Evolutionary conservation across 2,888 invertebrate species (phyloP), one percentile per base, ranked within the genome.

Genomic region (Lasius platythorax): DNA sequence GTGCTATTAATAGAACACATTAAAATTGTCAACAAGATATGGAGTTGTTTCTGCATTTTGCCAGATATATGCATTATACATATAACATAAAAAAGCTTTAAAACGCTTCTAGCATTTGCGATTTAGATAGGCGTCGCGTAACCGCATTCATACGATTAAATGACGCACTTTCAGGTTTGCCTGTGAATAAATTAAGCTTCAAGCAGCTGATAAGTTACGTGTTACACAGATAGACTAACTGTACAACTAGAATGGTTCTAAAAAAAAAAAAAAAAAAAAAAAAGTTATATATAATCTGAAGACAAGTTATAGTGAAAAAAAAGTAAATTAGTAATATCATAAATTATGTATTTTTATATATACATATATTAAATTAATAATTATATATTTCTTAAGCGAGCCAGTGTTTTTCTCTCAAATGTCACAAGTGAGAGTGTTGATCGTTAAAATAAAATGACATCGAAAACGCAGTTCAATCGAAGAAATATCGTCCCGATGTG

Each of bases 131-230:
- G 5, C 11, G 40, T 61, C 43, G 33, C 46, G 33, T 30, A 50
- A 75, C 6, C 33, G 11, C 33, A 28, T 33, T 43, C 33, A 12
- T n/a, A 23, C 5, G 46, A 37, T 50, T 50, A 23, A 64, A 75
- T 75, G 75, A 75, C 64, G 75, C 75, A 75, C 23, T 75, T 64
- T 50, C 11, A 37, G n/a, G 46, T 46, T 15, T 64, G 64, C 15
- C 33, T 64, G 23, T 0, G 75, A 75, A 75, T 75, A 75, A 75
- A 50, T 64, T 64, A 64, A 63, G 50, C 33, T 33, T 50, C 33
- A 74, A 74, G 46, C 15, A 50, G 11, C 46, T 33, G 33, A 50
- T 50, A 63, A 75, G 23, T 63, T 9, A 46, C 15, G 15, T 28
- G 9, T 64, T 4, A 50, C 46, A 33, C 64, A 46, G 23, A 1